phyloP scores from a whole-genome alignment of 2,113 vertebrate genomes.

The Struthidea cinerea region DNA sequence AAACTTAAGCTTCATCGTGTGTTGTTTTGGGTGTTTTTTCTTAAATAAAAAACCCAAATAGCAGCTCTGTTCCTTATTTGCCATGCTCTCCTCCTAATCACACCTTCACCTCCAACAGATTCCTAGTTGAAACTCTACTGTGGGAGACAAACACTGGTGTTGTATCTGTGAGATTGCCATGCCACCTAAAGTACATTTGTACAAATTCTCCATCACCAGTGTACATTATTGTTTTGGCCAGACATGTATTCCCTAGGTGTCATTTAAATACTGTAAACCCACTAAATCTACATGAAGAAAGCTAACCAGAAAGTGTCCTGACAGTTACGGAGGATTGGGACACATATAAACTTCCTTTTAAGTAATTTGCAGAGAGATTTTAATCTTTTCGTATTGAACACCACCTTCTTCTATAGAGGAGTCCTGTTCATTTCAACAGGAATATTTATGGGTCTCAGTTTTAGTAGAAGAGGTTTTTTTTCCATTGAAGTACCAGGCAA shows the following conservation, averaged over 20 bases:
- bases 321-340: neutral
- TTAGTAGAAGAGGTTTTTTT: neutral
- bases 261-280: neutral
- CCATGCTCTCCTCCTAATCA: neutral
- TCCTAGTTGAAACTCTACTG: neutral
- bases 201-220: neutral
- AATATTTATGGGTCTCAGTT: neutral
- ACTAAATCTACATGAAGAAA: neutral
- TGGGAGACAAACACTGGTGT: neutral
- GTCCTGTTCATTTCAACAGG: neutral
- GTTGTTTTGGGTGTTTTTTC: neutral
- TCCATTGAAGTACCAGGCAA: neutral
- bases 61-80: neutral
- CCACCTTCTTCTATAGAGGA: neutral
- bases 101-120: neutral
- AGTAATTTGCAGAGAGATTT: neutral
- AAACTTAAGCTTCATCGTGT: neutral
- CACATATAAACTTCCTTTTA: neutral
- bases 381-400: neutral
- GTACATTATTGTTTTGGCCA: neutral
- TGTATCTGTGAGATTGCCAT: neutral
- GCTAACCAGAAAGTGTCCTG: neutral
- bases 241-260: neutral
- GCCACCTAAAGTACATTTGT: neutral
- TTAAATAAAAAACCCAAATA: neutral